A percentile compares a stretch with the other conserved stretches of the same genome.
Evolutionary conservation across 2,113 vertebrate genomes (phyloP).

Genomic region (Campylomormyrus tamandua): DNA sequence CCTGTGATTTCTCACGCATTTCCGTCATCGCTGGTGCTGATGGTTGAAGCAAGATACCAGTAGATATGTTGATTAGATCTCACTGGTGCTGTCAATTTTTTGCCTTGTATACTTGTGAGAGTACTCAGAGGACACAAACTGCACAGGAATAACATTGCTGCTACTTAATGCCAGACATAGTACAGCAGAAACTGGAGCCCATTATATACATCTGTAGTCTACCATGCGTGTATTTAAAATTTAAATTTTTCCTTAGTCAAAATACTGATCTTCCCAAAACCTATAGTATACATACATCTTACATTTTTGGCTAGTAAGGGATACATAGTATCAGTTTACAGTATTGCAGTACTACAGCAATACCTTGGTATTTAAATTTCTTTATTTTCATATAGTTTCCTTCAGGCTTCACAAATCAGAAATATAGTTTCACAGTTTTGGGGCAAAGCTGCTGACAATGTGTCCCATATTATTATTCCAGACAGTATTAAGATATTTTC

Average conservation of each 20-base stretch:
- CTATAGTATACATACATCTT: not conserved
- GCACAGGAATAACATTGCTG: not conserved
- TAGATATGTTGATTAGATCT: conserved; percentile 8
- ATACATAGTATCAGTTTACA: not conserved
- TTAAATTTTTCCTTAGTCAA: not conserved
- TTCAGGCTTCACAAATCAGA: not conserved
- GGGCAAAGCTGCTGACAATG: not conserved
- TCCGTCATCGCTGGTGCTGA: not conserved
- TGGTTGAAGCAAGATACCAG: not conserved
- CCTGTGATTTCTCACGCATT: not conserved
- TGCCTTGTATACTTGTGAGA: not conserved
- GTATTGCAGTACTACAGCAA: not conserved
- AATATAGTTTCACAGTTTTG: not conserved
- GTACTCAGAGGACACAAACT: not conserved
- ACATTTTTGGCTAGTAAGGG: not conserved
- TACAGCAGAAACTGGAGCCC: not conserved
- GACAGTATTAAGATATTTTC: not conserved
- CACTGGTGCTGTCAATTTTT: not conserved
- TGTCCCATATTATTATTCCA: not conserved
- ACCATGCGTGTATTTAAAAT: not conserved
- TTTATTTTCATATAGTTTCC: not conserved
- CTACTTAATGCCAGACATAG: not conserved
- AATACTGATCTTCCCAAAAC: not conserved
- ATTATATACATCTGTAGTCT: not conserved
- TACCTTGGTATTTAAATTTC: not conserved